phyloP scores from a whole-genome alignment of 2,888 invertebrate genomes.

The Thera obeliscata region DNA sequence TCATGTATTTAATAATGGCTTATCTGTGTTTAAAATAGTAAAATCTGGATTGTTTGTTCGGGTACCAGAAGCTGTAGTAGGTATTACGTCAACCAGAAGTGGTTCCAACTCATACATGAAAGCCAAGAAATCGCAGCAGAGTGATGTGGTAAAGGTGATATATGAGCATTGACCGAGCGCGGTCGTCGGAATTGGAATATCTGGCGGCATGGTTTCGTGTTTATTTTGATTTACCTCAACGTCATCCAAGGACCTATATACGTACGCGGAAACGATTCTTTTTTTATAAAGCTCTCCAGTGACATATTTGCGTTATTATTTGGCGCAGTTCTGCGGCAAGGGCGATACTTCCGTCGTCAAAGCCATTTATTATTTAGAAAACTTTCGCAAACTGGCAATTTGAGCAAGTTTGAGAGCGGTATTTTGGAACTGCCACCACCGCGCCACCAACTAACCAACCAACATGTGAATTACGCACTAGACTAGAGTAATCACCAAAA shows the following conservation, averaged over 20 bases:
- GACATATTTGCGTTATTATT: slow-evolving; percentile 62
- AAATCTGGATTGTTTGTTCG: slow-evolving; percentile 47
- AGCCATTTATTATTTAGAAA: slow-evolving; percentile 73
- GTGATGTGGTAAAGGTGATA: slow-evolving; percentile 39
- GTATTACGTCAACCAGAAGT: slow-evolving; percentile 51
- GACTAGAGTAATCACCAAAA: slow-evolving; percentile 57
- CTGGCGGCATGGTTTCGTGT: slow-evolving; percentile 53
- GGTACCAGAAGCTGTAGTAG: slow-evolving; percentile 47
- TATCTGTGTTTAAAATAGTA: slow-evolving; percentile 46
- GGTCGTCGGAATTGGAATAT: slow-evolving; percentile 41
- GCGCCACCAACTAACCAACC: slow-evolving; percentile 33
- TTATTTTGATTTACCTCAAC: slow-evolving; percentile 61
- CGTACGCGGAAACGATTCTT: slow-evolving; percentile 56
- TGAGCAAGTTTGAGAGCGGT: slow-evolving; percentile 56
- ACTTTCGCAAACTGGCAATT: slow-evolving; percentile 59
- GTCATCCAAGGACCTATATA: slow-evolving; percentile 52
- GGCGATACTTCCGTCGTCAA: slow-evolving; percentile 67
- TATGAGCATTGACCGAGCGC: slow-evolving; percentile 40
- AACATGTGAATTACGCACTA: slow-evolving; percentile 65
- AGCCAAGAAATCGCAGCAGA: slow-evolving; percentile 44
- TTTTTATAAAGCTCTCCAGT: slow-evolving; percentile 58
- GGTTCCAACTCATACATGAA: slow-evolving; percentile 44
- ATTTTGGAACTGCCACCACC: slow-evolving; percentile 66
- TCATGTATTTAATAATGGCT: slow-evolving; percentile 42
- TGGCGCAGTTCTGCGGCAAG: slow-evolving; percentile 59